Evolutionary conservation across 2,888 invertebrate genomes (phyloP), one percentile per base, ranked within the genome.

Genomic region (Pristionchus mayeri): DNA sequence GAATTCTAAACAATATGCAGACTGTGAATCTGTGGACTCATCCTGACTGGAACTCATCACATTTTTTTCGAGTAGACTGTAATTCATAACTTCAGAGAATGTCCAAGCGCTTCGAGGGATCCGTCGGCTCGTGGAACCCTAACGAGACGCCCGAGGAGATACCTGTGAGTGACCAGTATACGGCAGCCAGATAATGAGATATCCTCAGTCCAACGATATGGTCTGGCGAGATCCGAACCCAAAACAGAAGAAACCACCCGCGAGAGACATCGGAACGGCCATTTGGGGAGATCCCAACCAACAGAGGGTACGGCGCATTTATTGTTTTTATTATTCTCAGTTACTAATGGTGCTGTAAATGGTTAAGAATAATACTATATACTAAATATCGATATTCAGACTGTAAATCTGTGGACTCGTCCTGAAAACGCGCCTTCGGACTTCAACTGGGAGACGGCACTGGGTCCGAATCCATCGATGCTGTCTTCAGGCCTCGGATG

Each of bases 141-240:
- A 81, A 84, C 13, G 81, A 63, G 1, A n/a, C 30, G 4, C 50
- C 48, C 0, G 76, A 76, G 18, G 50, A 48, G n/a, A 7, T 18
- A 16, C 50, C 50, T 2, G 76, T 76, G 37, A 80, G 80, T 80
- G n/a, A 71, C 40, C 67, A 40, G 13, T 54, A 57, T 44, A 24
- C 75, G 63, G 34, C 34, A 37, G 13, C 6, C 18, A 16, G 34
- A 11, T 34, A 30, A 63, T 63, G 44, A 40, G n/a, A 44, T 50
- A 40, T n/a, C 80, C 71, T 37, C 85, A 82, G 78, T 79, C 85
- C 76, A 84, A 86, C 82, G 89, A 89, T 85, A 90, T 90, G 88
- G 84, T 90, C 75, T 90, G 90, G 90, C 86, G 87, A 50, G 88
- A 91, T 86, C 90, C 90, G 9, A 88, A 88, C 71, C 88, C 89